Evolutionary conservation across 1,140 invertebrate species (phyloP).

Genomic region (Eurosta solidaginis): DNA sequence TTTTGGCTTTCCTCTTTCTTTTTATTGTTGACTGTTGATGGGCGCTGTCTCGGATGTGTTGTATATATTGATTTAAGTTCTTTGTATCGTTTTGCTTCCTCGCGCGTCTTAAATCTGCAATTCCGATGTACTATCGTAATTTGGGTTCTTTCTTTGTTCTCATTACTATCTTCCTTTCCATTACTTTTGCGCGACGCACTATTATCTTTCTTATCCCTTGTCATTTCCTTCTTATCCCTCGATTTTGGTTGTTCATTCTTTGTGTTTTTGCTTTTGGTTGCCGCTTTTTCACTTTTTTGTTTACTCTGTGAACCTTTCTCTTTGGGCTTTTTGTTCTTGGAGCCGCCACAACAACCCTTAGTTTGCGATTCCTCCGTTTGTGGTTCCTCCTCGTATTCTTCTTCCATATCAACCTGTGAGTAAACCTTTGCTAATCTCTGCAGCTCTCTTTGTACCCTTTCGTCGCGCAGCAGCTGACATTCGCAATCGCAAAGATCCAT

Average conservation of each 20-base stretch:
- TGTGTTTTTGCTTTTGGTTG: too few species aligned
- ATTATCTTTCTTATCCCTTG: too few species aligned
- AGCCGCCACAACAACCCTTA: not conserved
- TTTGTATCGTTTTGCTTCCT: not conserved
- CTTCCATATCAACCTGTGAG: not conserved
- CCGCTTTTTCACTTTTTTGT: too few species aligned
- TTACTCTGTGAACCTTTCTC: too few species aligned
- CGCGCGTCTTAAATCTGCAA: not conserved
- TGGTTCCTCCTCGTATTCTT: not conserved
- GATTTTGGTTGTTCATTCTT: too few species aligned
- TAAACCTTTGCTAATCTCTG: not conserved
- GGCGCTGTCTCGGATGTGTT: not conserved
- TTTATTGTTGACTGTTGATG: not conserved
- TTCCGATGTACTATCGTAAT: not conserved
- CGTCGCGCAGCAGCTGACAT: not conserved
- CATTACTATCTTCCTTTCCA: not conserved
- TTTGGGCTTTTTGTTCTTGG: too few species aligned
- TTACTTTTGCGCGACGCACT: too few species aligned
- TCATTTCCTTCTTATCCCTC: too few species aligned
- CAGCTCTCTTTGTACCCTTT: not conserved
- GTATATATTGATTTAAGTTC: conserved; percentile 3
- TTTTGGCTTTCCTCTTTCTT: too few species aligned
- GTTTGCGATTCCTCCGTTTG: not conserved
- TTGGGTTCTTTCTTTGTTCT: not conserved
- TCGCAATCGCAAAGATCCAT: not conserved